Conservation (phyloP, 2,797 vertebrate genomes). For the Catamblyrhynchus diadema region DNA sequence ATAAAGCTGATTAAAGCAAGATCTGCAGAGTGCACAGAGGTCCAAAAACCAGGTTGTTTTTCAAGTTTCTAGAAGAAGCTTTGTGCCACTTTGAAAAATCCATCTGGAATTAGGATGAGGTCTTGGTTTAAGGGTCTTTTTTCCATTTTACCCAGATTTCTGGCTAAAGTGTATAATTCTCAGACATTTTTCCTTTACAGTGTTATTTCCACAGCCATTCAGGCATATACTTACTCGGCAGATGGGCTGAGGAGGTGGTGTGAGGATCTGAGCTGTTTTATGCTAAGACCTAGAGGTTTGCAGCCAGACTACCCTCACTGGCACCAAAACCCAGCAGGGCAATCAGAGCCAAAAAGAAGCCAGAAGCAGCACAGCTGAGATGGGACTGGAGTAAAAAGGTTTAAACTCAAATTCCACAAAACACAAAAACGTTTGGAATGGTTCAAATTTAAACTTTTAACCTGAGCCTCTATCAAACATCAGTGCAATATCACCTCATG, state of each 20-base stretch:
- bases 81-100: conserved; percentile 23
- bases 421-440: not conserved
- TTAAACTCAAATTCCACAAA: not conserved
- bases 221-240: not conserved
- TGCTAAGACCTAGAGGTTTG: not conserved
- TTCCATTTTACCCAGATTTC: conserved; percentile 50
- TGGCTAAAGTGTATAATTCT: conserved; percentile 11
- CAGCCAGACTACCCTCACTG: not conserved
- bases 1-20: not conserved
- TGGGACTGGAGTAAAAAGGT: not conserved
- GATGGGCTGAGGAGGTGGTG: conserved; percentile 6
- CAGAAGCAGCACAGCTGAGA: not conserved
- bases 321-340: not conserved
- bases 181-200: conserved; percentile 42
- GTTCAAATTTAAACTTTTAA: conserved; percentile 20
- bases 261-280: not conserved
- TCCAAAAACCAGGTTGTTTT: not conserved
- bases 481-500: not conserved
- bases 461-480: not conserved
- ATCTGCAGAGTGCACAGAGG: not conserved
- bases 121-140: conserved; percentile 49
- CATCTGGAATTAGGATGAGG: conserved; percentile 21
- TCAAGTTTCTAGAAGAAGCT: conserved; percentile 24
- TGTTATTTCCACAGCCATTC: conserved; percentile 42
- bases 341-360: not conserved